These are phyloP conservation scores for Protobothrops mucrosquamatus DNA, from an alignment of 2,113 vertebrate species.

Conservation along the genomic window DNA sequence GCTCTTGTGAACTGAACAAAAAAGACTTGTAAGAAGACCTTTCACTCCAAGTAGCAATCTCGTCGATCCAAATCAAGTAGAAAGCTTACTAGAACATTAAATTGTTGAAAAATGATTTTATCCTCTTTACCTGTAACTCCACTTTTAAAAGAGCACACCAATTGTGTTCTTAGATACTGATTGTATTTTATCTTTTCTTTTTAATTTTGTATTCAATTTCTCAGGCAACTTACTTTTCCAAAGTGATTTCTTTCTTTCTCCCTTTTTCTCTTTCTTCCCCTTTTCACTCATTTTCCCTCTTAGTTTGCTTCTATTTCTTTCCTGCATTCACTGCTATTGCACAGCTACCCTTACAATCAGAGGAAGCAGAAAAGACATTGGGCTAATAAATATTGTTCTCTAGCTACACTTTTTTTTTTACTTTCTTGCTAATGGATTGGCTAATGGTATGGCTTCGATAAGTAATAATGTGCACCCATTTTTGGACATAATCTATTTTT, in stretches of 20 bases:
- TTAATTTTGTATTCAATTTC: not conserved
- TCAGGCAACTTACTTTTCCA: not conserved
- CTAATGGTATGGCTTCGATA: conserved; percentile 60
- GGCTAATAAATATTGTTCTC: conserved; percentile 72
- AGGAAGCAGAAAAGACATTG: conserved; percentile 61
- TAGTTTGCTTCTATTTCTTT: conserved; percentile 20
- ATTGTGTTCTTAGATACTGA: not conserved
- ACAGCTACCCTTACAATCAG: conserved; percentile 51
- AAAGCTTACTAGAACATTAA: conserved; percentile 6
- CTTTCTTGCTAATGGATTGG: conserved; percentile 65
- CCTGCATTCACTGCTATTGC: conserved; percentile 31
- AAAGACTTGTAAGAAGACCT: not conserved
- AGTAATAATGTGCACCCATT: conserved; percentile 51
- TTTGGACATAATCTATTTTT: conserved; percentile 45
- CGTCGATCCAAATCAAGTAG: not conserved
- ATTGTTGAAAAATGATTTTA: not conserved
- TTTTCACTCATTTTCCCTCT: conserved; percentile 31
- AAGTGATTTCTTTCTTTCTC: conserved; percentile 29
- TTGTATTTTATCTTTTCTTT: not conserved
- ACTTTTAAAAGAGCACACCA: not conserved
- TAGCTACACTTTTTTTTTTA: conserved; percentile 58
- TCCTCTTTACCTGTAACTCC: not conserved
- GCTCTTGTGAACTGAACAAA: not conserved
- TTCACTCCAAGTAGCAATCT: not conserved
- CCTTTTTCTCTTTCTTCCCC: conserved; percentile 19